Percentiles rank a stretch among this genome's conserved stretches.
phyloP scores from a whole-genome alignment of 2,797 vertebrate genomes.

The Hypotaenidia okinawae region DNA sequence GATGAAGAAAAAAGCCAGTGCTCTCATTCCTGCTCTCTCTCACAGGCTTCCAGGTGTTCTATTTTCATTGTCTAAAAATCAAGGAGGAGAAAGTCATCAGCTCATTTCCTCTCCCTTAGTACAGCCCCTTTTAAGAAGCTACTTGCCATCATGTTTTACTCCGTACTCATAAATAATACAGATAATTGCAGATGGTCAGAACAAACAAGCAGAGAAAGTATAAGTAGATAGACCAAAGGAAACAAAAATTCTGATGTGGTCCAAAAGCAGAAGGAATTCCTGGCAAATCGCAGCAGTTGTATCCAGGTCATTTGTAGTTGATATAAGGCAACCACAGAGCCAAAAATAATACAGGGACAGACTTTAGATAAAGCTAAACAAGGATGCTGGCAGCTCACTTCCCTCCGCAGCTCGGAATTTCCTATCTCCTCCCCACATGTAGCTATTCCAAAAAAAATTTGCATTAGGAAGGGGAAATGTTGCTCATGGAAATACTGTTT shows the following conservation, averaged over 20 bases:
- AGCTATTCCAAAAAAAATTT: neutral
- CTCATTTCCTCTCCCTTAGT: conserved; percentile 42
- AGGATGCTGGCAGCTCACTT: neutral
- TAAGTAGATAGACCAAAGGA: neutral
- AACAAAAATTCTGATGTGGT: conserved; percentile 19
- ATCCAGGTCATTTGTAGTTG: conserved; percentile 2
- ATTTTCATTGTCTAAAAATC: conserved; percentile 47
- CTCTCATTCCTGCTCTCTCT: neutral
- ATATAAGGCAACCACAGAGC: neutral
- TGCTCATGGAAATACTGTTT: neutral
- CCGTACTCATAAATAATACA: conserved; percentile 53
- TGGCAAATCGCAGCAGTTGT: conserved; percentile 4
- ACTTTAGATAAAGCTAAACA: neutral
- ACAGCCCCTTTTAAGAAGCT: conserved; percentile 38
- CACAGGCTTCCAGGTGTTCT: conserved; percentile 35
- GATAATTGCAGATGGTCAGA: conserved; percentile 18
- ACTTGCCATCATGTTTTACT: conserved; percentile 23
- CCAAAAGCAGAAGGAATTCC: conserved; percentile 38
- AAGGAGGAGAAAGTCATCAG: conserved; percentile 34
- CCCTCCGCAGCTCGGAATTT: neutral
- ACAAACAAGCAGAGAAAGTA: conserved; percentile 33
- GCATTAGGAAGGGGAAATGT: neutral
- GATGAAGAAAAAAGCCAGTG: neutral
- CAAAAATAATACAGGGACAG: conserved; percentile 29
- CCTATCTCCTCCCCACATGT: neutral